Evolutionary conservation across 2,797 vertebrate genomes (phyloP), one percentile per base, ranked within the genome.

Genomic region (Takifugu ocellatus): DNA sequence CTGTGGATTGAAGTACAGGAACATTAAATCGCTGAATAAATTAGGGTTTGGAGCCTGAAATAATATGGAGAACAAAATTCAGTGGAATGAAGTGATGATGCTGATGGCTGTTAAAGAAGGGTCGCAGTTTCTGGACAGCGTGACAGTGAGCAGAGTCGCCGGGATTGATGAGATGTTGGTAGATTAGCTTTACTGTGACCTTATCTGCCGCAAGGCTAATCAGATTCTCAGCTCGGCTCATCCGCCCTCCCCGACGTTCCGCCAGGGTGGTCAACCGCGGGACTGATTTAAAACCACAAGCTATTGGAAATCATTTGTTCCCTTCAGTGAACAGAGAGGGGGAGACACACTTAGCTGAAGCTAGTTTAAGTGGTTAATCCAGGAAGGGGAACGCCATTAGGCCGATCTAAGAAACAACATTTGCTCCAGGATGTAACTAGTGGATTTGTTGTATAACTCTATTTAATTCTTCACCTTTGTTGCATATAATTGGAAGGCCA

Each of bases 231-330:
- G 63, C 49, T 54, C 39, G 29, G 31, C 52, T 71, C 53, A 39
- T 62, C 56, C 5, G 2, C 39, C 29, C 54, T 29, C 66, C 5
- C 43, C 58, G 44, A 79, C 74, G 72, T 66, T 71, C 63, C 60
- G 59, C 36, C 63, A 8, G 61, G 63, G 72, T 61, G 61, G 74
- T 64, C 61, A 54, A 74, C 74, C 58, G 7, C 5, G 49, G 57
- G 60, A 79, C 75, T 66, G 45, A 65, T 51, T n/a, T 56, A 54
- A 71, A 60, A 66, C 25, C 26, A 54, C 56, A 21, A 72, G 56
- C 63, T 59, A 83, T 75, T 46, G 79, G 70, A 86, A 85, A 83
- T 85, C 72, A 78, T 84, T 85, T 74, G 68, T 77, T 81, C 72
- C 60, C 50, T 70, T 75, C 39, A 61, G 61, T 60, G 51, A 68